Evolutionary conservation across 2,113 vertebrate genomes (phyloP), one percentile per base, ranked within the genome.

Genomic region (Platysternon megacephalum): DNA sequence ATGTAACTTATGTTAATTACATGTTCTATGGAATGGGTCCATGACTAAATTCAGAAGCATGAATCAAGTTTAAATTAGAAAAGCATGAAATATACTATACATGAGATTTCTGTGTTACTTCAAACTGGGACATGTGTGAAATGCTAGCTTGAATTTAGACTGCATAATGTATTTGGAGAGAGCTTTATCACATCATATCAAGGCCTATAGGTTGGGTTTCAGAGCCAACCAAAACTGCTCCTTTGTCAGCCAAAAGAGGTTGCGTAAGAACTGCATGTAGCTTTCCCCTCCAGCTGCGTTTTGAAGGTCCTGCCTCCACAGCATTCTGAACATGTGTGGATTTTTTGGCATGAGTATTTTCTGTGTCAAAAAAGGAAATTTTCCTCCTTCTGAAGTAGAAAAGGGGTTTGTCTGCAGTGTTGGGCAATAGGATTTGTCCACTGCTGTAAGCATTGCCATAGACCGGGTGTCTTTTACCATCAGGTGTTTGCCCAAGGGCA

Each of bases 391-490:
- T 92, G 81, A 91, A 91, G 86, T 2, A 86, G 80, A 93, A 32
- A 92, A 94, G 86, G 84, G 39, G 56, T 5, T n/a, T 22, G 42
- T 48, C 6, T 84, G 82, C 9, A 49, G 22, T 68, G 35, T 3
- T 83, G 81, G 87, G 90, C 89, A 90, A 78, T 88, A 32, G 74
- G 86, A 61, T 95, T 95, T 80, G 78, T 85, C 79, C 82, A 58
- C 80, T 79, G 24, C 84, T 93, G 51, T 79, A 85, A 91, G 29
- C 21, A 6, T 14, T 51, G 56, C 29, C 82, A 22, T 28, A 92
- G 90, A 88, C 17, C 87, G 79, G 53, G 79, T 93, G 65, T 92
- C 88, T 79, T 96, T 96, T 90, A 86, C 56, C 65, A 17, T 2
- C 78, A 49, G 29, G 35, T 86, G 78, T 86, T 92, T 79, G 52